Percentiles rank a stretch among this genome's conserved stretches.
Conservation (phyloP, 2,113 vertebrate genomes). For the Symphodus melops region DNA sequence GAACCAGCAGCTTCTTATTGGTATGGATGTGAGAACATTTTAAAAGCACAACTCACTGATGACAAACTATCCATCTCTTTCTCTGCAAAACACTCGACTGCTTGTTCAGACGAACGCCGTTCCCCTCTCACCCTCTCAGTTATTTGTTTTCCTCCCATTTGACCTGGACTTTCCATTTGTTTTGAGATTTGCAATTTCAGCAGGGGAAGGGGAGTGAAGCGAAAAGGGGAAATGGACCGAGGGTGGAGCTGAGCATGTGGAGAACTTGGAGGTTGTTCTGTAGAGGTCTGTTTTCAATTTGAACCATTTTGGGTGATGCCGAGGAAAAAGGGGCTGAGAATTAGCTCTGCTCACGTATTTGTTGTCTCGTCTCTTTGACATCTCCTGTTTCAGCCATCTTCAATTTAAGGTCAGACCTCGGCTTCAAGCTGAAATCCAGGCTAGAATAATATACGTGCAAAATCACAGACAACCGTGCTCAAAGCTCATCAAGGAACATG, state of each 20-base stretch:
- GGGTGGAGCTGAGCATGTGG: conserved; percentile 63
- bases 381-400: conserved; percentile 58
- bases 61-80: not conserved
- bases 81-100: not conserved
- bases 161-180: conserved; percentile 58
- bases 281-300: conserved; percentile 83
- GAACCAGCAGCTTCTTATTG: conserved; percentile 25
- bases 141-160: conserved; percentile 44
- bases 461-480: not conserved
- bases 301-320: conserved; percentile 66
- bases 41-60: not conserved
- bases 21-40: conserved; percentile 27
- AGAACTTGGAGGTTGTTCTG: conserved; percentile 55
- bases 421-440: conserved; percentile 5
- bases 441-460: too few species aligned
- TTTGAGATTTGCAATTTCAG: conserved; percentile 58
- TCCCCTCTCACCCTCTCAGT: conserved; percentile 18
- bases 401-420: not conserved
- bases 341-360: conserved; percentile 53
- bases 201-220: conserved; percentile 30
- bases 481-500: not conserved
- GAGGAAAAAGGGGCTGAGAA: conserved; percentile 39
- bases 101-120: conserved; percentile 17
- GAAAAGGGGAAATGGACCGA: conserved; percentile 49
- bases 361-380: conserved; percentile 47